Conservation (phyloP, 2,888 invertebrate genomes). For the Thymelicus acteon region DNA sequence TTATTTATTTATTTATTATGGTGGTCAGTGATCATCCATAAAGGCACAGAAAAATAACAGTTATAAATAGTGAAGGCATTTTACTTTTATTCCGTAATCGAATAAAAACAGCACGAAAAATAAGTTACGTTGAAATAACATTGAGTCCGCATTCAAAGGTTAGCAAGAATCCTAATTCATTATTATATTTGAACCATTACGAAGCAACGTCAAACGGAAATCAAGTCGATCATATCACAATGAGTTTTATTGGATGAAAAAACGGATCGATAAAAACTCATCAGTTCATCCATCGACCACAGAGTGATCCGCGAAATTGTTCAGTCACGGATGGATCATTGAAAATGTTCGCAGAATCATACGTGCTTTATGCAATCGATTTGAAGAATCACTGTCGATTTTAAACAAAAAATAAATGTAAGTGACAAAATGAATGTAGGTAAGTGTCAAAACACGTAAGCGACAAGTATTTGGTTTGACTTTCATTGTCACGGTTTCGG, state of each 20-base stretch:
- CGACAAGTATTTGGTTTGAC: conserved; percentile 33
- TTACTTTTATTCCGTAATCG: background rate
- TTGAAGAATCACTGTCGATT: conserved; percentile 31
- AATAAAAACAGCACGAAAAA: background rate
- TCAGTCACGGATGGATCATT: conserved; percentile 34
- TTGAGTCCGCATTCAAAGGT: conserved; percentile 17
- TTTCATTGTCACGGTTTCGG: background rate
- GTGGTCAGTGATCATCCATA: too few species aligned
- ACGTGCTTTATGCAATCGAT: conserved; percentile 23
- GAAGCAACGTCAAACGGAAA: conserved; percentile 41
- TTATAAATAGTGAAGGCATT: too few species aligned
- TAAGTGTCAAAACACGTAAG: too few species aligned
- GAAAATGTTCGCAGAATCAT: conserved; percentile 33
- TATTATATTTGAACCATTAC: conserved; percentile 41
- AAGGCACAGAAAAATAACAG: too few species aligned
- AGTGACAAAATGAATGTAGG: background rate
- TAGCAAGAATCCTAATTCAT: conserved; percentile 28
- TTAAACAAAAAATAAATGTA: background rate
- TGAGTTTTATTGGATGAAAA: conserved; percentile 38
- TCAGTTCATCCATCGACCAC: conserved; percentile 7
- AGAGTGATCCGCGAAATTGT: conserved; percentile 28
- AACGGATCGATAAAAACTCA: conserved; percentile 19
- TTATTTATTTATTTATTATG: too few species aligned
- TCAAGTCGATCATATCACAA: conserved; percentile 40
- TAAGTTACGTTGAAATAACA: background rate